phyloP scores from a whole-genome alignment of 2,113 vertebrate species.

The Charadrius vociferus region DNA sequence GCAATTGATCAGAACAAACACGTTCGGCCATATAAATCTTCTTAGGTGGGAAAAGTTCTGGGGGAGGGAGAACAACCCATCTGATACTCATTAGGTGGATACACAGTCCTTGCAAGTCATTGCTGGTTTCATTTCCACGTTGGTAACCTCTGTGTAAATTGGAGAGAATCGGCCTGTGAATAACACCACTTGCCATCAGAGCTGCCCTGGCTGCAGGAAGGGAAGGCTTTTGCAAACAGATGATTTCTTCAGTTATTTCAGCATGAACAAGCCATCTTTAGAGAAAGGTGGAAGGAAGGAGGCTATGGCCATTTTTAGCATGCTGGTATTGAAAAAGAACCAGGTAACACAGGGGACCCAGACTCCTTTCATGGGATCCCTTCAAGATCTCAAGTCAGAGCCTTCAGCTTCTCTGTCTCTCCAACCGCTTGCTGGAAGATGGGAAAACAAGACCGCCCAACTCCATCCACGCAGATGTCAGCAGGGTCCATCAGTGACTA shows the following conservation, averaged over 20 bases:
- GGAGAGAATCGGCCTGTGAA: neutral
- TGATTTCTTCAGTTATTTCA: neutral
- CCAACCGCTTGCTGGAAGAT: neutral
- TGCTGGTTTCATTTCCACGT: neutral
- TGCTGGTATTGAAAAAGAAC: neutral
- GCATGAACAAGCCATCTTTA: neutral
- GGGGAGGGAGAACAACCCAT: slow-evolving; percentile 24
- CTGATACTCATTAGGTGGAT: slow-evolving; percentile 35
- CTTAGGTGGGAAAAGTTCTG: slow-evolving; percentile 3
- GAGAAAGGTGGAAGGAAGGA: neutral
- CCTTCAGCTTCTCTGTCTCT: neutral
- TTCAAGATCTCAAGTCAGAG: neutral
- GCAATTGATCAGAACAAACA: slow-evolving; percentile 40
- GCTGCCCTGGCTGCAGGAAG: neutral
- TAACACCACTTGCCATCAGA: neutral
- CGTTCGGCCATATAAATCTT: neutral
- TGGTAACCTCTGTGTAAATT: neutral
- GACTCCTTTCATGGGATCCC: neutral
- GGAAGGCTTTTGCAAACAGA: neutral
- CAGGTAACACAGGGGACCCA: neutral
- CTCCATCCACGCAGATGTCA: neutral
- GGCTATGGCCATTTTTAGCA: neutral
- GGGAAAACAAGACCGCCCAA: neutral
- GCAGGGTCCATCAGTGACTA: neutral
- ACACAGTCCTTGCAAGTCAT: neutral